Conservation (phyloP, 2,797 vertebrate species). For the Eulemur mongoz region DNA sequence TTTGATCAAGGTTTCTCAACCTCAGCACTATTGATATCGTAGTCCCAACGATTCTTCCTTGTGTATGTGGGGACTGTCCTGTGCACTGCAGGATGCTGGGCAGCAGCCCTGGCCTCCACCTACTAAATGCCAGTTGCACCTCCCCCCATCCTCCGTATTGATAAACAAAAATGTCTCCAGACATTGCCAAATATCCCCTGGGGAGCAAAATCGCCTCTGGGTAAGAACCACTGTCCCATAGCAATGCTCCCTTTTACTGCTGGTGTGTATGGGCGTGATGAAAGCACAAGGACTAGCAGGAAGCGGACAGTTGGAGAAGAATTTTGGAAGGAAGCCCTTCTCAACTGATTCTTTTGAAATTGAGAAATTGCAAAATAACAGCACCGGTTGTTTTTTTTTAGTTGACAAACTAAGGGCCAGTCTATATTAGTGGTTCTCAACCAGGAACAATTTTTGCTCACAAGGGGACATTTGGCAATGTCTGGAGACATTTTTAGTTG, state of each 20-base stretch:
- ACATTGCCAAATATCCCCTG: neutral
- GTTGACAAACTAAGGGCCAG: neutral
- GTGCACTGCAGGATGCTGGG: neutral
- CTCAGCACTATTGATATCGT: neutral
- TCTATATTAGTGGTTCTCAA: neutral
- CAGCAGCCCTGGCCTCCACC: neutral
- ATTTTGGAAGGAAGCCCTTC: neutral
- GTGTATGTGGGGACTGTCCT: neutral
- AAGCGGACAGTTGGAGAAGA: neutral
- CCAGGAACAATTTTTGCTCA: neutral
- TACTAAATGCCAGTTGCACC: neutral
- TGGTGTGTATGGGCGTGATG: neutral
- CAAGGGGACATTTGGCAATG: neutral
- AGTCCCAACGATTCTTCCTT: neutral
- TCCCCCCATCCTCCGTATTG: neutral
- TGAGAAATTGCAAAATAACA: neutral
- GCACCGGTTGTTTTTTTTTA: neutral
- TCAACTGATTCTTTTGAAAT: slow-evolving; percentile 16
- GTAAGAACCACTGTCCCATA: neutral
- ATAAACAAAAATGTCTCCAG: neutral
- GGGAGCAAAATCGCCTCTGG: neutral
- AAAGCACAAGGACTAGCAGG: neutral
- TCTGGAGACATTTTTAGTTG: neutral
- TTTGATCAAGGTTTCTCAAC: neutral
- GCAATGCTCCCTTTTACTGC: neutral